A percentile compares a stretch with the other conserved stretches of the same genome.
Conservation (phyloP, 2,113 vertebrate species). For the Nesogale talazaci region DNA sequence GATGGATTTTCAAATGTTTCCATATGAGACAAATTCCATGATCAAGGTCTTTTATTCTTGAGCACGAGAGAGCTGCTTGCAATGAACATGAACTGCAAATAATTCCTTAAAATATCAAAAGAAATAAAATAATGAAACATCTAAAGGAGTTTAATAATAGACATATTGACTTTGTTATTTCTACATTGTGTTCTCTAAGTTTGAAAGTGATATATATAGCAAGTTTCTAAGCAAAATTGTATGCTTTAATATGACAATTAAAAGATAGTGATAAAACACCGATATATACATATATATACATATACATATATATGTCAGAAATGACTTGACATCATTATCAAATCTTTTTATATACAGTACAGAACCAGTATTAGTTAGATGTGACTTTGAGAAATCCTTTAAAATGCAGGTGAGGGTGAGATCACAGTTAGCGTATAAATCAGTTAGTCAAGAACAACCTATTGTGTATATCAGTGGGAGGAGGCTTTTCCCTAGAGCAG, state of each 20-base stretch:
- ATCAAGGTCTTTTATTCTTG: constrained; percentile 51
- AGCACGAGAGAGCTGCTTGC: neutral
- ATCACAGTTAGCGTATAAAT: constrained; percentile 30
- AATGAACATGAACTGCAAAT: constrained; percentile 22
- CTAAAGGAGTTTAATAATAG: neutral
- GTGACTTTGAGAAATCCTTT: constrained; percentile 76
- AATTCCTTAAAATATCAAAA: constrained; percentile 31
- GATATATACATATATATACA: too few relatives aligned
- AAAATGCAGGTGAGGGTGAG: constrained; percentile 31
- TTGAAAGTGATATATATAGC: constrained; percentile 42
- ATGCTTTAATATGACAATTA: too few relatives aligned
- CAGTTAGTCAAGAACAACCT: constrained; percentile 49
- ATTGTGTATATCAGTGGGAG: constrained; percentile 59
- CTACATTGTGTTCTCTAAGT: constrained; percentile 48
- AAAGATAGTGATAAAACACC: too few relatives aligned
- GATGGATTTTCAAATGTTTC: constrained; percentile 17
- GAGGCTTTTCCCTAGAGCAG: constrained; percentile 27
- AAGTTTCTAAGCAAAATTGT: too few relatives aligned
- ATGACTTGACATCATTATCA: constrained; percentile 61
- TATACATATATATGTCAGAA: constrained; percentile 21
- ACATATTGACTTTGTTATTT: constrained; percentile 39
- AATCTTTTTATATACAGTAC: constrained; percentile 34
- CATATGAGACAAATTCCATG: neutral
- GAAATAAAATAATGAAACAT: neutral
- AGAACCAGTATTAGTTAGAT: constrained; percentile 66